Percentiles rank a stretch among this genome's conserved stretches.
Evolutionary conservation across 2,797 vertebrate genomes (phyloP).

Genomic region (Peromyscus melanophrys): DNA sequence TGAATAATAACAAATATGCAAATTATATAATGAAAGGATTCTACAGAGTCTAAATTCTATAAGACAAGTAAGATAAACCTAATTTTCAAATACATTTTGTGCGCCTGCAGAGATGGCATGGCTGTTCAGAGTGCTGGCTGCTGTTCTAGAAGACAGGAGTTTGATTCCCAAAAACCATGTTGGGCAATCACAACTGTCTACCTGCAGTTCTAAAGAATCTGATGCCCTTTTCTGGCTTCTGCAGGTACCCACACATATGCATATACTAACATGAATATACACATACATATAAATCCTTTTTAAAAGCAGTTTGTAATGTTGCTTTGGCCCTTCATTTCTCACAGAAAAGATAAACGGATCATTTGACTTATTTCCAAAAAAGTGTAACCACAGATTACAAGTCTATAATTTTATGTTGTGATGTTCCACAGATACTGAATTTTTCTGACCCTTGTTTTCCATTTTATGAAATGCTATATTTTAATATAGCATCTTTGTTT

Average conservation of each 20-base stretch:
- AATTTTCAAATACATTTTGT: background rate
- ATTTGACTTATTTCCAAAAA: background rate
- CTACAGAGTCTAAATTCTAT: background rate
- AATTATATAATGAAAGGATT: background rate
- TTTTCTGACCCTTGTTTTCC: background rate
- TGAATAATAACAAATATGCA: background rate
- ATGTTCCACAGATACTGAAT: conserved; percentile 3
- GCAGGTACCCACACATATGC: background rate
- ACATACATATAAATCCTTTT: background rate
- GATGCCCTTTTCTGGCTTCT: background rate
- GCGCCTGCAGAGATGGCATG: background rate
- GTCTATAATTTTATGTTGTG: conserved; percentile 26
- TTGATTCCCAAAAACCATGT: background rate
- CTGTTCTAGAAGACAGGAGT: background rate
- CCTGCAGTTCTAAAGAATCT: background rate
- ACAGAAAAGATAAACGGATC: background rate
- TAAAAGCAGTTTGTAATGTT: background rate
- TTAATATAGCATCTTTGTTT: conserved; percentile 32
- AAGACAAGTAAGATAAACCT: background rate
- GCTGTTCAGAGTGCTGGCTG: background rate
- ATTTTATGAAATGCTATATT: conserved; percentile 49
- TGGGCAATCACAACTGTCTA: background rate
- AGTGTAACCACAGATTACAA: background rate
- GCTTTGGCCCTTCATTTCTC: background rate
- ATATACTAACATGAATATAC: background rate